Evolutionary conservation across 2,888 invertebrate species (phyloP).

Genomic region (Temnothorax ravouxi): DNA sequence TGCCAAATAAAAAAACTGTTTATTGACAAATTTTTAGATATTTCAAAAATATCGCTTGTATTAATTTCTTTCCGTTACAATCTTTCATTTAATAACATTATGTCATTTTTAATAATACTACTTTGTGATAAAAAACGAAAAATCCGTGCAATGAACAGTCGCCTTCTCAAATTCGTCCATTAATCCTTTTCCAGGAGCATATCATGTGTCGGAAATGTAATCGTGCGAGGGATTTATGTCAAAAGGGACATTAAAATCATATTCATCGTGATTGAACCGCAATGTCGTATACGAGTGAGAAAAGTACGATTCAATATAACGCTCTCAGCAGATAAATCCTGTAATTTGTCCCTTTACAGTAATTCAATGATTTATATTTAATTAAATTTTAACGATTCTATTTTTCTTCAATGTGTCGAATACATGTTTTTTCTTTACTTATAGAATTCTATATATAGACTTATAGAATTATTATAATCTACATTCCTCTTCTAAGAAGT

Average conservation of each 20-base stretch:
- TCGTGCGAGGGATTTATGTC: slow-evolving; percentile 37
- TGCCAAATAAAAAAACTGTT: not conserved
- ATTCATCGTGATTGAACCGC: slow-evolving; percentile 46
- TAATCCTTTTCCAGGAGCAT: slow-evolving; percentile 44
- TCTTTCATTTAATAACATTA: slow-evolving; percentile 8
- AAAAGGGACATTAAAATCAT: slow-evolving; percentile 53
- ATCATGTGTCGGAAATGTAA: slow-evolving; percentile 55
- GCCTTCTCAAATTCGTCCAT: slow-evolving; percentile 34
- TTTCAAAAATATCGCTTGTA: not conserved
- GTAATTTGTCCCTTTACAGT: slow-evolving; percentile 7
- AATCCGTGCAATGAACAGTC: slow-evolving; percentile 8
- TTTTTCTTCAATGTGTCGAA: not conserved
- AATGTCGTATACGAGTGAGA: slow-evolving; percentile 10
- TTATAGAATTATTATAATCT: not conserved
- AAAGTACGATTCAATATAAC: slow-evolving; percentile 25
- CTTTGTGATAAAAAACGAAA: not conserved
- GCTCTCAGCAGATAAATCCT: slow-evolving; percentile 30
- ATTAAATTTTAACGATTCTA: slow-evolving; percentile 22
- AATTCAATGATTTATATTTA: slow-evolving; percentile 8
- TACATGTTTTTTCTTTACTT: not conserved
- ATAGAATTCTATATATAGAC: not conserved
- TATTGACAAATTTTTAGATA: not conserved
- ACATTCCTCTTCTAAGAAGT: too few species aligned
- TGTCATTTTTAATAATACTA: slow-evolving; percentile 20
- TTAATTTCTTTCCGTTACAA: not conserved